A percentile compares a stretch with the other conserved stretches of the same genome.
phyloP scores from a whole-genome alignment of 2,888 invertebrate genomes.

The Margaritifera margaritifera region DNA sequence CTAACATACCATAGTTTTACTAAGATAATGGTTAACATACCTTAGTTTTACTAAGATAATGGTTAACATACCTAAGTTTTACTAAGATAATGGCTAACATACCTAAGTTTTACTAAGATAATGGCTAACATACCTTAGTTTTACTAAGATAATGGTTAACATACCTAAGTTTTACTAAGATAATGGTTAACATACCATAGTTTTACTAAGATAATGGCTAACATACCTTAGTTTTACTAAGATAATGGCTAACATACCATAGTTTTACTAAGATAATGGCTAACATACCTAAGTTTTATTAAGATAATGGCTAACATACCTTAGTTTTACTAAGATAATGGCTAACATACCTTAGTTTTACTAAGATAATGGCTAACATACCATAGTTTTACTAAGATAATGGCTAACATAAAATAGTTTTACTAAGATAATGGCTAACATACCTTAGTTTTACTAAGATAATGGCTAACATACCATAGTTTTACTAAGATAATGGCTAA shows the following conservation, averaged over 20 bases:
- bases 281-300: constrained; percentile 79
- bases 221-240: constrained; percentile 79
- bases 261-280: constrained; percentile 73
- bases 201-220: constrained; percentile 2
- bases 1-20: no score
- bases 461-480: constrained; percentile 77
- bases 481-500: constrained; percentile 63
- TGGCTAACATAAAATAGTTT: constrained; percentile 79
- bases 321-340: constrained; percentile 80
- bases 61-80: constrained; percentile 78
- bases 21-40: constrained; percentile 67
- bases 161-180: no score
- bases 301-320: constrained; percentile 68
- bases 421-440: constrained; percentile 2
- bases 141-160: constrained; percentile 77
- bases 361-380: no score
- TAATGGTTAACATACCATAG: no score
- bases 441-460: constrained; percentile 79
- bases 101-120: constrained; percentile 79
- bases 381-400: neutral
- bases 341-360: no score
- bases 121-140: constrained; percentile 78
- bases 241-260: constrained; percentile 76
- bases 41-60: constrained; percentile 77
- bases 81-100: constrained; percentile 7